phyloP scores from a whole-genome alignment of 2,113 vertebrate genomes.

The Trogon surrucura region DNA sequence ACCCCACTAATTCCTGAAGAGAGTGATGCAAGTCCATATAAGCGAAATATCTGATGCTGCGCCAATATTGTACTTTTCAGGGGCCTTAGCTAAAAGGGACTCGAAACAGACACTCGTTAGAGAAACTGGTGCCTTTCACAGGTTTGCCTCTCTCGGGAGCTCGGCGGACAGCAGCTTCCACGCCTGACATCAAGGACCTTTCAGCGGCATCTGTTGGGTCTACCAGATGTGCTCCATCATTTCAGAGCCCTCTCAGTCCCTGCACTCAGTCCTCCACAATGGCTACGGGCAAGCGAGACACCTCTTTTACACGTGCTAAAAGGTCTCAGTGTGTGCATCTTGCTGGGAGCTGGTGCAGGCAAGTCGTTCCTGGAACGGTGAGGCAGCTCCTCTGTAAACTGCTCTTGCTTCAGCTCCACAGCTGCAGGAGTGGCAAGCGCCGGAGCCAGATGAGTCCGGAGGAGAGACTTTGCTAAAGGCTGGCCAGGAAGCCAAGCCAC shows the following conservation, averaged over 20 bases:
- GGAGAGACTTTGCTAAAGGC: conserved; percentile 44
- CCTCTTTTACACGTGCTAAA: not conserved
- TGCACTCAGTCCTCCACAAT: not conserved
- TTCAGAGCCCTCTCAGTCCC: not conserved
- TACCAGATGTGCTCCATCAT: not conserved
- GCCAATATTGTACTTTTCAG: not conserved
- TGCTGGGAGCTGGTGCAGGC: not conserved
- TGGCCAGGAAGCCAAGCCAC: conserved; percentile 60
- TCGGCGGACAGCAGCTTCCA: not conserved
- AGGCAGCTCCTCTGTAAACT: conserved; percentile 51
- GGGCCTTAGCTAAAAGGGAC: not conserved
- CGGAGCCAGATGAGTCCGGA: conserved; percentile 44
- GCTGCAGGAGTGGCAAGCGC: conserved; percentile 14
- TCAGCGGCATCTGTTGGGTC: not conserved
- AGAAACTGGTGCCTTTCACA: not conserved
- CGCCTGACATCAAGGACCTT: not conserved
- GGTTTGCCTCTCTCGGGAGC: not conserved
- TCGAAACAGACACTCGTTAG: not conserved
- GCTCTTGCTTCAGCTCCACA: conserved; percentile 36
- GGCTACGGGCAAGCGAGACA: not conserved
- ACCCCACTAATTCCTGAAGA: not conserved
- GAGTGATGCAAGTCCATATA: not conserved
- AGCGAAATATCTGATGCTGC: not conserved
- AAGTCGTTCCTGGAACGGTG: not conserved
- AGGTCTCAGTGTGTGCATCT: not conserved